These are phyloP conservation scores for Suncus etruscus DNA, from an alignment of 2,113 vertebrate genomes.

Conservation along the genomic window DNA sequence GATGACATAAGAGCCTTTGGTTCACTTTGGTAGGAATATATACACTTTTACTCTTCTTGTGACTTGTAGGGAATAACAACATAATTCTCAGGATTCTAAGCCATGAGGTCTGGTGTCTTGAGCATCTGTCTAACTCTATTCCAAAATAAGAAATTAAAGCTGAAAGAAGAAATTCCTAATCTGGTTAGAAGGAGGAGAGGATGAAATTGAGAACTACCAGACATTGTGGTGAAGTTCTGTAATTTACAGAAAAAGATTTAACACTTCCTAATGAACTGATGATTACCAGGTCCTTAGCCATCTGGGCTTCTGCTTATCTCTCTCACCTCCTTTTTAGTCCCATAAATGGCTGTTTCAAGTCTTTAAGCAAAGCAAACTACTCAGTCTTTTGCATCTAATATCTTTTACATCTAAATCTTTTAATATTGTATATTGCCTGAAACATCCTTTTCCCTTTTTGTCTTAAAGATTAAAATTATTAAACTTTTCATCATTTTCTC, in stretches of 20 bases:
- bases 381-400: neutral
- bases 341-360: neutral
- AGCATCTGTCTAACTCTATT: conserved; percentile 26
- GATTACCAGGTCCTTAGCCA: conserved; percentile 5
- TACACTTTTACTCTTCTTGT: neutral
- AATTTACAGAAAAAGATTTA: conserved; percentile 50
- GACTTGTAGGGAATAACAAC: neutral
- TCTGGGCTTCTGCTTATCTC: conserved; percentile 28
- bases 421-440: neutral
- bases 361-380: neutral
- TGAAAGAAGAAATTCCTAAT: conserved; percentile 28
- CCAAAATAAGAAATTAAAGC: conserved; percentile 37
- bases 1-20: neutral
- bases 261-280: conserved; percentile 40
- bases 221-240: conserved; percentile 28
- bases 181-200: neutral
- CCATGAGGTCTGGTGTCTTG: neutral
- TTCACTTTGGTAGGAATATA: neutral
- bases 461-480: neutral
- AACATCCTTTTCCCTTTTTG: neutral
- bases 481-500: neutral
- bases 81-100: conserved; percentile 1
- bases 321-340: neutral
- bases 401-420: neutral
- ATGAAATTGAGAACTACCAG: conserved; percentile 9